A percentile compares a stretch with the other conserved stretches of the same genome.
These are phyloP conservation scores for Natator depressus DNA, from an alignment of 2,113 vertebrate species.

Conservation along the genomic window DNA sequence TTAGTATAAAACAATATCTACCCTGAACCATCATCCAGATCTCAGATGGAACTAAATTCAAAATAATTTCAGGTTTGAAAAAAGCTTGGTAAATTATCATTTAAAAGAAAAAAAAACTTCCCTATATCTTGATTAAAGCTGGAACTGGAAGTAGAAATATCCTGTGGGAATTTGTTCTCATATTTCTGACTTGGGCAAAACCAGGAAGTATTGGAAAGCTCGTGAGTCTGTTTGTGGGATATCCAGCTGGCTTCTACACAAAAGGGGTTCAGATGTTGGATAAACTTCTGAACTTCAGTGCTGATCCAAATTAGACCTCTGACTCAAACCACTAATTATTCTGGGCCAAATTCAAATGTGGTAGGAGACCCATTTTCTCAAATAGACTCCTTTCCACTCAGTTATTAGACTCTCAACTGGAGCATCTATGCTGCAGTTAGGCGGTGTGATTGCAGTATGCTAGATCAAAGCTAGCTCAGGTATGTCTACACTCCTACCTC, in stretches of 20 bases:
- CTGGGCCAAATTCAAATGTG: background rate
- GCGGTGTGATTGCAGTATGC: background rate
- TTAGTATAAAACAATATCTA: background rate
- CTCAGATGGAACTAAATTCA: constrained; percentile 36
- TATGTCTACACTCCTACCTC: background rate
- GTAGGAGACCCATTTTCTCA: constrained; percentile 19
- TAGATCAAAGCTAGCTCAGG: background rate
- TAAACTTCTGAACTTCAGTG: constrained; percentile 51
- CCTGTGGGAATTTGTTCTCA: constrained; percentile 48
- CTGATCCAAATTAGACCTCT: constrained; percentile 56
- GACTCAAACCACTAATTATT: constrained; percentile 20
- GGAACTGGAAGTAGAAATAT: constrained; percentile 31
- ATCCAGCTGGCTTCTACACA: constrained; percentile 43
- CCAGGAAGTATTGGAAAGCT: constrained; percentile 48
- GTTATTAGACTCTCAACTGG: background rate
- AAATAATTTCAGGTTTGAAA: constrained; percentile 31
- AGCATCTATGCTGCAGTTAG: background rate
- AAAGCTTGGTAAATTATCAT: background rate
- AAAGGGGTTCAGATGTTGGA: constrained; percentile 68
- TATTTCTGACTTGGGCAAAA: constrained; percentile 55
- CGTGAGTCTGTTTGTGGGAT: constrained; percentile 52
- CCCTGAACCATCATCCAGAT: constrained; percentile 11
- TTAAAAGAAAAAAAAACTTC: background rate
- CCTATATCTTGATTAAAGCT: background rate
- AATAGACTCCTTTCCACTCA: constrained; percentile 37